Base-by-base conservation (phyloP, 2,113 vertebrate species). In the Sturnira hondurensis region DNA sequence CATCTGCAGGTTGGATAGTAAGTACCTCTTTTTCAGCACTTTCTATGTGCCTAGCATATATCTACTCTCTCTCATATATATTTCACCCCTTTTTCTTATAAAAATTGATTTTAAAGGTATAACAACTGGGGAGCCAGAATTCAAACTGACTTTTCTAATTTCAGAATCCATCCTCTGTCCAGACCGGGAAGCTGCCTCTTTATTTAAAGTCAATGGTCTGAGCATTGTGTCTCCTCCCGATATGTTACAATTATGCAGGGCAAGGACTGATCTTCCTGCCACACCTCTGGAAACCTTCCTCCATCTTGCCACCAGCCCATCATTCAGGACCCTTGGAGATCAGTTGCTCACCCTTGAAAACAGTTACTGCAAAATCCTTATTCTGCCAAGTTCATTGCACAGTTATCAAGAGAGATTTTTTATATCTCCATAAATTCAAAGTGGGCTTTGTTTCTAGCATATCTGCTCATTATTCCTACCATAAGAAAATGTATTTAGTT, bases 91-190 rank as follows among this genome's bases (percentile, higher is more conserved):
- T 56, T 87, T 85, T 41, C 11, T 36, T 45, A 33, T 8, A 82
- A 12, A 47, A 86, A 63, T 47, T 96, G 50, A 96, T 95, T 97
- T 89, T 84, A 89, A 43, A 92, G 89, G 89, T 96, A 24, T 63
- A 89, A n/a, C 58, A 91, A 33, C 5, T 82, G n/a, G 65, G 45
- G 81, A 96, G 58, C 13, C 76, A 96, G 61, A 93, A 86, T 36
- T 54, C 15, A 80, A 84, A 93, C 6, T 31, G 67, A 65, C 45
- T 90, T 90, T 71, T 26, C 43, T 89, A 56, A 71, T 77, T 80
- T 38, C 31, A 36, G 33, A 70, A 7, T 38, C 15, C 19, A 36
- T 80, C 8, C 24, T 86, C 24, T 91, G 80, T 83, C 58, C 50
- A 82, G 45, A 67, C 1, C 3, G 20, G 33, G 15, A 70, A 54